Evolutionary conservation across 1,140 invertebrate genomes (phyloP), one percentile per base, ranked within the genome.

Genomic region (Drosophila tristis): DNA sequence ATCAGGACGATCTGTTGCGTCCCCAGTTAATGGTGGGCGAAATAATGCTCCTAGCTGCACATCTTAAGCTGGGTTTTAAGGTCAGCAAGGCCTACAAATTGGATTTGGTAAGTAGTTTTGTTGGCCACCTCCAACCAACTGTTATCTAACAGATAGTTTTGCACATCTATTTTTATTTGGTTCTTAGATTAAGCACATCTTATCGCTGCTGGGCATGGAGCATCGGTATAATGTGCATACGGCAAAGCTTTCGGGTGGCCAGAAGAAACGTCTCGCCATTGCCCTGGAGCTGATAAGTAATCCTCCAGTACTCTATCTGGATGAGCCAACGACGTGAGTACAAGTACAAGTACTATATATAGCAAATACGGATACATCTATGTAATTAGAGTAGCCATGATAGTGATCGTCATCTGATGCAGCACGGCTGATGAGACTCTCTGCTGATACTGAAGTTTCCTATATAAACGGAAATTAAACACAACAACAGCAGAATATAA

Each of bases 271-370:
- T 78, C 93, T 98, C 3, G 96, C 96, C 3, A 97, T 98, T 55
- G 97, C 97, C n/a, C 93, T 98, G 42, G 96, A 97, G 91, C 91
- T 97, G 64, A 93, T 98, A 53, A 97, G 96, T 85, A 97, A 98
- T 92, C 97, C 97, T 6, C 96, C 97, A 4, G 94, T 98, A 7
- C 95, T 98, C 93, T 98, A 98, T 92, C 95, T 98, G 78, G 98
- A 98, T 91, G 98, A 98, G 92, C 97, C 97, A 45, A 98, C 97
- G 5, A 98, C 96, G 97, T 98, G 92, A 94, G 93, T 93, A 76
- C 56, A 48, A 58, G 51, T 47, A 35, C 20, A 20, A 25, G 23
- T 25, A 25, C 3, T 25, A 25, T 25, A 25, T 25, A 4, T 0
- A 20, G 20, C 2, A 20, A 20, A 20, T 20, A 20, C 20, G 20